These are phyloP conservation scores for Brachyalestes nurse DNA, from an alignment of 2,797 vertebrate genomes.

Conservation along the genomic window DNA sequence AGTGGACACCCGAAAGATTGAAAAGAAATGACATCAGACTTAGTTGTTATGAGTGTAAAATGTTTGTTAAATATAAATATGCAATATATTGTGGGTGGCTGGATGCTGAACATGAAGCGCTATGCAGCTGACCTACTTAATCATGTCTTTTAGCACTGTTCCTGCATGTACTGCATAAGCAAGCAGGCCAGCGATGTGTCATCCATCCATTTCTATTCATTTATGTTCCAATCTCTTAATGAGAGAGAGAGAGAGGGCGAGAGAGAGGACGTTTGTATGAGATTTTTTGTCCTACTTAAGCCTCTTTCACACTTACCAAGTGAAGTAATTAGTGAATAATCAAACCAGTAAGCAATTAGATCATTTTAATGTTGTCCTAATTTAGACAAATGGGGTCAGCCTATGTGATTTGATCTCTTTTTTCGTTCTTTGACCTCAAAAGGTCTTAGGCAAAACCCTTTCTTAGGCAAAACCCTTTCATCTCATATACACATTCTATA, in stretches of 20 bases:
- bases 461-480: neutral
- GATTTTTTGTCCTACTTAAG: constrained; percentile 2
- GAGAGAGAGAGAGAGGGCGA: neutral
- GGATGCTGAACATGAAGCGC: neutral
- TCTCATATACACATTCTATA: neutral
- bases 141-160: constrained; percentile 25
- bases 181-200: constrained; percentile 6
- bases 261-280: neutral
- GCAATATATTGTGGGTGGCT: neutral
- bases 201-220: constrained; percentile 24
- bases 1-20: too few relatives aligned
- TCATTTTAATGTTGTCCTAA: constrained; percentile 1
- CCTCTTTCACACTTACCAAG: constrained; percentile 15
- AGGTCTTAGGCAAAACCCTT: neutral
- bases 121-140: constrained; percentile 15
- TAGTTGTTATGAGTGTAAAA: too few relatives aligned
- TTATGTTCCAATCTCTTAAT: constrained; percentile 9
- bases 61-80: too few relatives aligned
- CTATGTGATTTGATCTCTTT: neutral
- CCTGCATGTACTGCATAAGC: constrained; percentile 20
- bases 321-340: constrained; percentile 9
- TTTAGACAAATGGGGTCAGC: neutral
- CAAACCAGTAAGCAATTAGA: constrained; percentile 12
- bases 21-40: too few relatives aligned
- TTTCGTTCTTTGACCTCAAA: neutral